Conservation (phyloP, 1,140 invertebrate species). For the Coptotermes formosanus region DNA sequence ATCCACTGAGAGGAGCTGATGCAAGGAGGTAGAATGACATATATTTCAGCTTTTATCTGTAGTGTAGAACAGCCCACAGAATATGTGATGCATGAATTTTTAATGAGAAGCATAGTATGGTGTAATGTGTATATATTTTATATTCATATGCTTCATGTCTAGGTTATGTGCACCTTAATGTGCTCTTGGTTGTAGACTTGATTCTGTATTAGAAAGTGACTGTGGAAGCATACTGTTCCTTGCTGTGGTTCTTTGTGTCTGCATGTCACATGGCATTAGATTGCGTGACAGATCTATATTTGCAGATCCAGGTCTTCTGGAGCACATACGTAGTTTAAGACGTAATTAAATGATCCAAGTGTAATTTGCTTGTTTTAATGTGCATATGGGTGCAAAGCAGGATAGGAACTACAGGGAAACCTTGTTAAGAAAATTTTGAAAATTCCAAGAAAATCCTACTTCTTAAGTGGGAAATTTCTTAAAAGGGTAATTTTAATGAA, state of each 20-base stretch:
- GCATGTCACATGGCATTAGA: no score
- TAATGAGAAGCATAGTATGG: background rate
- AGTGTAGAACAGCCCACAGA: background rate
- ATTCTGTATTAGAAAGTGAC: background rate
- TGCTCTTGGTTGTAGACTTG: background rate
- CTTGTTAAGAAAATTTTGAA: no score
- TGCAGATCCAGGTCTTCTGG: no score
- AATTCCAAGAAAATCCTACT: no score
- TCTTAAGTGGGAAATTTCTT: no score
- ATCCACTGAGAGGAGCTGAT: conserved; percentile 45
- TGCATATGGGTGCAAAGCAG: no score
- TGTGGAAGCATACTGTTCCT: background rate
- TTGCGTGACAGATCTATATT: no score
- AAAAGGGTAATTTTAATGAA: no score
- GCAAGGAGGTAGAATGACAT: conserved; percentile 23
- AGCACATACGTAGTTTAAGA: no score
- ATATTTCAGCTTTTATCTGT: background rate
- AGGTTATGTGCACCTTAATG: background rate
- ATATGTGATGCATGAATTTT: background rate
- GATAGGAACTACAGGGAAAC: no score
- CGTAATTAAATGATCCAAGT: no score
- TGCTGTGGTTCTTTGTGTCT: background rate
- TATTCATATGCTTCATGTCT: background rate
- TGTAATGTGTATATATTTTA: background rate
- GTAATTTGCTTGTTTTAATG: no score